Conservation (phyloP, 2,888 invertebrate species). For the Noctua fimbriata region DNA sequence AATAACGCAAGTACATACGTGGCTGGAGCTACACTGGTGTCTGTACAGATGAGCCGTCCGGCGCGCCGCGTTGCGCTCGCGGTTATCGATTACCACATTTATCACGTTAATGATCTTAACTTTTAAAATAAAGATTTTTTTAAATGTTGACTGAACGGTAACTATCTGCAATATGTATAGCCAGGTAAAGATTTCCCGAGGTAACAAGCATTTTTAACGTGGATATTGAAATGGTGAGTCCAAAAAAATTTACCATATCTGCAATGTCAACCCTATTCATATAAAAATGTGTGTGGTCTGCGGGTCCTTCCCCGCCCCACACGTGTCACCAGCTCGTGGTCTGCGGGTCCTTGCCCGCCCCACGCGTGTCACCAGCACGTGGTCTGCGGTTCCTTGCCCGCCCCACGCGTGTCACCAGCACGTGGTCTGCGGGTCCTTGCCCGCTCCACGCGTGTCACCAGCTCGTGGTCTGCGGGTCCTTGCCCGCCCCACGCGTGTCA, state of each 20-base stretch:
- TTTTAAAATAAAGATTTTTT: not conserved
- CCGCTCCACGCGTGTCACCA: no score
- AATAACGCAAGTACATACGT: not conserved
- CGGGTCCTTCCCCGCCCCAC: not conserved
- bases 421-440: no score
- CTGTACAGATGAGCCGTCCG: slow-evolving; percentile 1
- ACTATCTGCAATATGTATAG: not conserved
- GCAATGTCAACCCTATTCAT: slow-evolving; percentile 17
- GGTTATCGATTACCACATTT: not conserved
- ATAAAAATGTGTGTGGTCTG: slow-evolving; percentile 48
- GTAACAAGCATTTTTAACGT: not conserved
- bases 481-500: no score
- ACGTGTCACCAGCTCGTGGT: not conserved
- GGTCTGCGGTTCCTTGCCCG: slow-evolving; percentile 33
- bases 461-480: slow-evolving; percentile 44
- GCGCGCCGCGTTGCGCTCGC: no score
- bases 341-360: no score
- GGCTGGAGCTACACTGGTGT: not conserved
- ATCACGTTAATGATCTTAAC: not conserved
- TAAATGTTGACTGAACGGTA: not conserved
- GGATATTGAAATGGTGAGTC: not conserved
- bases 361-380: no score
- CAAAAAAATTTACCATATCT: not conserved
- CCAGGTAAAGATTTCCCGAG: not conserved
- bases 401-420: not conserved